Evolutionary conservation across 2,797 vertebrate genomes (phyloP), one percentile per base, ranked within the genome.

Genomic region (Pseudochirops cupreus): DNA sequence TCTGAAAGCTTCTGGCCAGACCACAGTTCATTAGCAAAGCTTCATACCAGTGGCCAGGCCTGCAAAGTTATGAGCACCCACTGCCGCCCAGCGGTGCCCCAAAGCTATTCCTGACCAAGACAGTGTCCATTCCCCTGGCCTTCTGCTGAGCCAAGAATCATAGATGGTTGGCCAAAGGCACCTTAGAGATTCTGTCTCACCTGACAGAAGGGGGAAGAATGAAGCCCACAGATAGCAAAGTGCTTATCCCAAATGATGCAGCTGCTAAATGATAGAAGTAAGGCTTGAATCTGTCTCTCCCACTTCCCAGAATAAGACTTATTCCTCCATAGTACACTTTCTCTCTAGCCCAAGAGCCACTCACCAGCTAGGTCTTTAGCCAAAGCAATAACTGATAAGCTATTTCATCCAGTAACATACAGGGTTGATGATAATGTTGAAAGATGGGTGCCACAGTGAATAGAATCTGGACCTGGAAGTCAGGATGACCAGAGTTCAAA

Each of bases 1-100:
- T 94, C 29, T 58, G 96, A 96, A 96, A 96, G 95, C 96, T 87
- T 74, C 94, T 92, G 55, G 59, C 67, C 93, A 91, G 33, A 96
- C 92, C 97, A 13, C 91, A 95, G 95, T 82, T 93, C 92, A 57
- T 93, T 92, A 94, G 94, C 14, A 39, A 92, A 50, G 89, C 89
- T 92, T 46, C 92, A 50, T 26, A 9, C 50, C 94, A 54, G 13
- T 58, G 52, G 90, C 0, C 0, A 52, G 58, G 28, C 92, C 74
- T 50, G 39, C 39, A 87, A 87, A 46, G 39, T 50, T 87, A 50
- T 87, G 74, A 50, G 39, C 74, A 87, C 74, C 74, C 74, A 87
- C 74, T 87, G 74, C 74, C 39, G 39, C 74, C 39, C 74, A 87
- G 74, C 10, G 74, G 74, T 50, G 9, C 39, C 74, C 74, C 39